Evolutionary conservation across 2,797 vertebrate genomes (phyloP).

Genomic region (Craterocephalus amniculus): DNA sequence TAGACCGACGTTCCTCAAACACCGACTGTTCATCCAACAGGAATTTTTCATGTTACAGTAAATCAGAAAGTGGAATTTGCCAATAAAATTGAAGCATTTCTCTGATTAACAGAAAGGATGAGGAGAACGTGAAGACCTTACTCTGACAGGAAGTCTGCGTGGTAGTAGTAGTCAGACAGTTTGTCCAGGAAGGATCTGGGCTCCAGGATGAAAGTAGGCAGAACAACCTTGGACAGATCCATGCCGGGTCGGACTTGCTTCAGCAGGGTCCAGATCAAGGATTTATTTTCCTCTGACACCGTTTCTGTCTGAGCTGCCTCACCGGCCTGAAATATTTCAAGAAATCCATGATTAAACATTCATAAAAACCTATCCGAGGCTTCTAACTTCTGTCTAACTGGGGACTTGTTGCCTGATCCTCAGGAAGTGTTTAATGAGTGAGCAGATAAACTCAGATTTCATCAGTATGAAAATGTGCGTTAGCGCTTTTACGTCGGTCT

Average conservation of each 20-base stretch:
- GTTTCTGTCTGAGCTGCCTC: conserved; percentile 97
- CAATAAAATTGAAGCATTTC: not conserved
- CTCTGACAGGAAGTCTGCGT: conserved; percentile 97
- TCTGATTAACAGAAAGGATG: not conserved
- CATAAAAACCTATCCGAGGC: not conserved
- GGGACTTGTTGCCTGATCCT: conserved; percentile 3
- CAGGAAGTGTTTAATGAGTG: conserved; percentile 56
- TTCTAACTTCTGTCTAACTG: not conserved
- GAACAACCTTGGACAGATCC: conserved; percentile 97
- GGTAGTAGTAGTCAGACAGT: conserved; percentile 98
- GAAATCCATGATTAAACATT: not conserved
- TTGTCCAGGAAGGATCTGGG: conserved; percentile 97
- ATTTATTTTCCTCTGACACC: conserved; percentile 98
- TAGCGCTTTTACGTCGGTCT: conserved; percentile 34
- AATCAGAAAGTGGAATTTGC: not conserved
- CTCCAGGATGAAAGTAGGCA: conserved; percentile 98
- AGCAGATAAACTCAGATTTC: conserved; percentile 42
- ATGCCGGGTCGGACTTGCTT: conserved; percentile 98
- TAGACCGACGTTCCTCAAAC: not conserved
- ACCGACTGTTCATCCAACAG: not conserved
- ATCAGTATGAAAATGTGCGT: conserved; percentile 33
- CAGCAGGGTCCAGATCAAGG: conserved; percentile 96
- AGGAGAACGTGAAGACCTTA: conserved; percentile 73
- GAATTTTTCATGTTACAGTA: not conserved
- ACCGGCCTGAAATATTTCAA: conserved; percentile 89